Base-by-base conservation (phyloP, 2,888 invertebrate species). In the Pimpla rufipes region DNA sequence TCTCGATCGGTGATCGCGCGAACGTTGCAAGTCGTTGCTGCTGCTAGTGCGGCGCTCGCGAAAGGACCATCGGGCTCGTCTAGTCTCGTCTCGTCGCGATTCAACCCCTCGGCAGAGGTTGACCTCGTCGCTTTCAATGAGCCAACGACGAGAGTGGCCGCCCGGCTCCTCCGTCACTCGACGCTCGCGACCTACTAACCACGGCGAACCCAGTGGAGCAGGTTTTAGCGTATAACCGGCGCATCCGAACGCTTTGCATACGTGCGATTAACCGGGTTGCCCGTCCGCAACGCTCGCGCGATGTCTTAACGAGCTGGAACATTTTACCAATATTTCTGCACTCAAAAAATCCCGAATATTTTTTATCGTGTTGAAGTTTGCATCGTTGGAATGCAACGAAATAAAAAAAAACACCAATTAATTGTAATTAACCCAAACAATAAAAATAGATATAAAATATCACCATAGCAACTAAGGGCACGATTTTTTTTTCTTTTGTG, bases 101-200 rank as follows among this genome's bases (percentile, higher is more conserved):
- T n/a, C 59, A 62, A 62, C 59, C 59, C 59, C 59, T n/a, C 57
- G 57, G 29, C 57, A 57, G 57, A 29, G 29, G 29, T 57, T 35
- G 52, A 57, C 40, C 70, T 71, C 57, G 70, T 71, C 16, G 3
- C 23, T 71, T 57, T 57, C 23, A 57, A 70, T 21, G 40, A 55
- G 13, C 55, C 29, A 5, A 29, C 21, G 11, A 50, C 2, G 21
- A 40, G 40, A 40, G 70, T 21, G 55, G 40, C 21, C 47, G 74
- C 42, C 40, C 73, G 55, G 21, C 16, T 52, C 35, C n/a, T 55
- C 52, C 71, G 50, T 74, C 52, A 47, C 47, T 47, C 74, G 74
- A n/a, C n/a, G n/a, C n/a, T n/a, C 42, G 37, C 40, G 70, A 71
- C 70, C 70, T 71, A 71, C 70, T 71, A 71, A 55, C 40, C 23